Evolutionary conservation across 2,888 invertebrate genomes (phyloP), one percentile per base, ranked within the genome.

Genomic region (Sesia apiformis): DNA sequence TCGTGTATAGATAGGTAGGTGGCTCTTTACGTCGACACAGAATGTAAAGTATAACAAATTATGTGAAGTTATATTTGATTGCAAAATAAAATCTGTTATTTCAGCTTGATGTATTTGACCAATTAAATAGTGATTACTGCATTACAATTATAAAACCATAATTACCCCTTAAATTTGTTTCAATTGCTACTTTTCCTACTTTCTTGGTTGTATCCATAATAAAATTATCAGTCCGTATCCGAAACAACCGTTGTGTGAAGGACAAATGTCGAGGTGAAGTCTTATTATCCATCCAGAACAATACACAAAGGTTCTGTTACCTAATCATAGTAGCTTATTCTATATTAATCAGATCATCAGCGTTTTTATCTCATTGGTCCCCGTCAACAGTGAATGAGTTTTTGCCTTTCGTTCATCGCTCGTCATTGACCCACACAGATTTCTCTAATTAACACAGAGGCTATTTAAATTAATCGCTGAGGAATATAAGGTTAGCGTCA

Each of bases 341-440:
- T 6, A 38, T 52, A 58, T 50, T 60, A 63, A 64, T 63, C 55
- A 54, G 50, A 54, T 41, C 69, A 69, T 62, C 58, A 55, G 52
- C 60, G 62, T 72, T 74, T 77, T 80, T 76, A 64, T 61, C 58
- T 60, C 58, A 64, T 63, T 63, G 63, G 69, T 71, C 66, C 62
- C 63, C 64, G 63, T 68, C 69, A 64, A 68, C 68, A 69, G 64
- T 74, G 68, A 76, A 67, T 73, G 66, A 65, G 59, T 65, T 69
- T 62, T 57, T 58, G 58, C 64, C 74, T 72, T 76, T 81, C 70
- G 64, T 66, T 65, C 58, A 57, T 54, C 55, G 55, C 63, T 73
- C 70, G 81, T 72, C 84, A 84, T 84, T 84, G 84, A 81, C 81
- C 81, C 65, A 74, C 64, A 70, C 57, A 64, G 73, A 74, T 82